phyloP scores from a whole-genome alignment of 2,113 vertebrate species.

The Xenotilapia flavipinnis region DNA sequence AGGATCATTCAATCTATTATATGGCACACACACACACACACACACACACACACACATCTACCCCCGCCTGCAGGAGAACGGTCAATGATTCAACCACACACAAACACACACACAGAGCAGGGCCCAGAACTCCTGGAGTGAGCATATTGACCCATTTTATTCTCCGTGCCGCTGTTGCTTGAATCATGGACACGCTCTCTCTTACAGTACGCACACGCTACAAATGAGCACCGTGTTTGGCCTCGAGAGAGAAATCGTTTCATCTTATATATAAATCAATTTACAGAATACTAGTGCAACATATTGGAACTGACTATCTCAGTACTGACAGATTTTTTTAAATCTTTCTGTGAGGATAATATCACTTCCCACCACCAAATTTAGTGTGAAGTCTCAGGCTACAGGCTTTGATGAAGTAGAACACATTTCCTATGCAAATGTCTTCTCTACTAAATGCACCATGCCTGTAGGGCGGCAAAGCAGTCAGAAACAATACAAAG shows the following conservation, averaged over 20 bases:
- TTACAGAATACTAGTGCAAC: background rate
- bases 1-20: constrained; percentile 35
- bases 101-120: background rate
- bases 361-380: background rate
- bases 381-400: background rate
- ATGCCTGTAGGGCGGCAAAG: constrained; percentile 17
- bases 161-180: too few relatives aligned
- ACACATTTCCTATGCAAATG: constrained; percentile 36
- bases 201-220: background rate
- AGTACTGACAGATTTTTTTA: background rate
- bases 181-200: too few relatives aligned
- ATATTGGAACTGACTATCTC: background rate
- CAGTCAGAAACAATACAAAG: constrained; percentile 31
- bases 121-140: constrained; percentile 9
- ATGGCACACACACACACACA: constrained; percentile 15
- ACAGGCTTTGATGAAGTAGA: background rate
- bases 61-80: constrained; percentile 18
- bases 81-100: constrained; percentile 35
- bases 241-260: background rate
- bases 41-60: background rate
- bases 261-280: background rate
- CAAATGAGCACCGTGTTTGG: background rate
- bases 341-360: background rate
- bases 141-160: constrained; percentile 40
- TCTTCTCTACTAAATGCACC: background rate